phyloP scores from a whole-genome alignment of 2,797 vertebrate genomes.

The Threskiornis aethiopicus region DNA sequence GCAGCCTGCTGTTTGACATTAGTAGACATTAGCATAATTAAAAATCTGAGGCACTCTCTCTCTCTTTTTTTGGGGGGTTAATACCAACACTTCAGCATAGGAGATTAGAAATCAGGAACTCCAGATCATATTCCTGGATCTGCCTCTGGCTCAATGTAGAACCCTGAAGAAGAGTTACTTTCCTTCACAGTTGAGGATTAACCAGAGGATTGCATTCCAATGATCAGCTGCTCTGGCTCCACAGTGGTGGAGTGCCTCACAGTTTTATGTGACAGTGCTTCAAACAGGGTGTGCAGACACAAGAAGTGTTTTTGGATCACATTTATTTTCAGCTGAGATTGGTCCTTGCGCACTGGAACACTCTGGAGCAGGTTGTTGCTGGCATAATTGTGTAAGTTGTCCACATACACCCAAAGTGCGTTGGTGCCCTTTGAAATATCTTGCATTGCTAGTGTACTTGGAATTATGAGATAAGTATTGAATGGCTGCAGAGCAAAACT shows the following conservation, averaged over 20 bases:
- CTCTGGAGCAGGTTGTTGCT: background rate
- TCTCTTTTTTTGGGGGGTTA: background rate
- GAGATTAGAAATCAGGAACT: background rate
- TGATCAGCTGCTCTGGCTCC: background rate
- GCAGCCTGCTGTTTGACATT: background rate
- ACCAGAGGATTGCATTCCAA: background rate
- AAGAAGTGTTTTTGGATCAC: background rate
- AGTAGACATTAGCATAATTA: background rate
- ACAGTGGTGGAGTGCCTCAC: fast-evolving
- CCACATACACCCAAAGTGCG: background rate
- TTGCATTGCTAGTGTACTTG: background rate
- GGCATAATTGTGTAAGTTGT: background rate
- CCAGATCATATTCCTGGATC: background rate
- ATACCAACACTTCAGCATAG: background rate
- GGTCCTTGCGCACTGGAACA: background rate
- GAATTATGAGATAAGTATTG: background rate
- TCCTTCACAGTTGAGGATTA: background rate
- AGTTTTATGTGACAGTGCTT: background rate
- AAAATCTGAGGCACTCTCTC: background rate
- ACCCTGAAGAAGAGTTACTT: background rate
- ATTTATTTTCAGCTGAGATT: background rate
- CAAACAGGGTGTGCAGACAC: background rate
- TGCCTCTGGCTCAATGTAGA: background rate
- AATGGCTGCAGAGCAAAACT: background rate
- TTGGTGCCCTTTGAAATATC: background rate